Conservation (phyloP, 2,113 vertebrate genomes). For the Pterocles orientalis region DNA sequence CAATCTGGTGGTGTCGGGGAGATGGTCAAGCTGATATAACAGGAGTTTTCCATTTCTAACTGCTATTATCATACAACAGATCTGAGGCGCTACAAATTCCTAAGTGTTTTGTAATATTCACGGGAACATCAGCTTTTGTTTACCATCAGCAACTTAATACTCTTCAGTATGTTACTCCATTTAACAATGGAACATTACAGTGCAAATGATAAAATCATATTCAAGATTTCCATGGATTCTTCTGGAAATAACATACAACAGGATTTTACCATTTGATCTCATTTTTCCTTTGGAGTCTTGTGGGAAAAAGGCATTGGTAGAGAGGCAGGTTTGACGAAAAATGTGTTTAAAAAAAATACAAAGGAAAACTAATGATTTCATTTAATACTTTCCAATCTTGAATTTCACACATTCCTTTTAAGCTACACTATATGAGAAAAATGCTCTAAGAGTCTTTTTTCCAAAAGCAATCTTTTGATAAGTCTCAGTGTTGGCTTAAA, state of each 20-base stretch:
- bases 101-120: not conserved
- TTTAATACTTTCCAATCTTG: slow-evolving; percentile 59
- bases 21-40: slow-evolving; percentile 2
- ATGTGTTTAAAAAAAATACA: not conserved
- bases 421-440: slow-evolving; percentile 25
- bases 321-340: slow-evolving; percentile 16
- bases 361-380: slow-evolving; percentile 1
- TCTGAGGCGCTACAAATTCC: slow-evolving; percentile 39
- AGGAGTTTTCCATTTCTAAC: slow-evolving; percentile 38
- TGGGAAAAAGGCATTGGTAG: not conserved
- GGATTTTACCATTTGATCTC: slow-evolving; percentile 57
- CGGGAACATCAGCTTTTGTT: slow-evolving; percentile 47
- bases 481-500: slow-evolving; percentile 6
- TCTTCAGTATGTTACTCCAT: slow-evolving; percentile 5
- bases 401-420: slow-evolving; percentile 48
- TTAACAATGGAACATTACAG: slow-evolving; percentile 46
- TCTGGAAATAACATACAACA: slow-evolving; percentile 59
- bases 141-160: slow-evolving; percentile 15
- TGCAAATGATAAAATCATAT: slow-evolving; percentile 52
- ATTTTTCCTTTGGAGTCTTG: slow-evolving; percentile 53
- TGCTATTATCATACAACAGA: not conserved
- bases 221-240: slow-evolving; percentile 58
- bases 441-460: not conserved
- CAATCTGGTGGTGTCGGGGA: not conserved
- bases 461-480: slow-evolving; percentile 37